These are phyloP conservation scores for Notoglanidium macrostoma DNA, from an alignment of 2,797 vertebrate species.

Conservation along the genomic window DNA sequence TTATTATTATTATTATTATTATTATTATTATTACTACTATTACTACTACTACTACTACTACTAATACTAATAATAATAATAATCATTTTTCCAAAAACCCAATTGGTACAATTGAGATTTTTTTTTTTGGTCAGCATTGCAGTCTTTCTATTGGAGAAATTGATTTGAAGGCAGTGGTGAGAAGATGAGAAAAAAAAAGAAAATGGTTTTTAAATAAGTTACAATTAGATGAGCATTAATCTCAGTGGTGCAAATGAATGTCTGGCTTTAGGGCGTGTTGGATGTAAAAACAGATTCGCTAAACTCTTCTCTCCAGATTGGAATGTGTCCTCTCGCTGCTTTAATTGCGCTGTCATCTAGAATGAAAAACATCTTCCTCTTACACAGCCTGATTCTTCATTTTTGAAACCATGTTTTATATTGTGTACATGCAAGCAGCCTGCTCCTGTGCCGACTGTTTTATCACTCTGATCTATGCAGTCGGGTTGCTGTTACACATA, in stretches of 20 bases:
- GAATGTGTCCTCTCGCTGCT: constrained; percentile 76
- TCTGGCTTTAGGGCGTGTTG: constrained; percentile 86
- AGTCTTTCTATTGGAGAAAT: constrained; percentile 68
- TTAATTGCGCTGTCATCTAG: constrained; percentile 84
- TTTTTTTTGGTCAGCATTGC: constrained; percentile 60
- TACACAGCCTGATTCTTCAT: constrained; percentile 46
- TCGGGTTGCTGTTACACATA: constrained; percentile 38
- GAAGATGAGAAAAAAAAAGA: constrained; percentile 64
- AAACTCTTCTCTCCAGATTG: constrained; percentile 82
- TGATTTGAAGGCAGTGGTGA: constrained; percentile 80
- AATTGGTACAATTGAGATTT: constrained; percentile 56
- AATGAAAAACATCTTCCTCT: constrained; percentile 69
- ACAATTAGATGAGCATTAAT: constrained; percentile 90
- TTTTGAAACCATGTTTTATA: constrained; percentile 54
- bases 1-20: constrained; percentile 4
- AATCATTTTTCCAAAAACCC: background rate
- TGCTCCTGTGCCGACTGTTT: constrained; percentile 32
- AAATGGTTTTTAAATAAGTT: constrained; percentile 90
- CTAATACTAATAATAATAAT: background rate
- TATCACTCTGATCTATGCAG: constrained; percentile 37
- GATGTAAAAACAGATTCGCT: constrained; percentile 87
- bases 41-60: background rate
- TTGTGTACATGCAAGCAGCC: constrained; percentile 45
- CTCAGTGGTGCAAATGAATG: constrained; percentile 85
- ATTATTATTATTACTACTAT: background rate